A percentile compares a stretch with the other conserved stretches of the same genome.
Conservation (phyloP, 2,797 vertebrate species). For the Sebastes kiyomatsui region DNA sequence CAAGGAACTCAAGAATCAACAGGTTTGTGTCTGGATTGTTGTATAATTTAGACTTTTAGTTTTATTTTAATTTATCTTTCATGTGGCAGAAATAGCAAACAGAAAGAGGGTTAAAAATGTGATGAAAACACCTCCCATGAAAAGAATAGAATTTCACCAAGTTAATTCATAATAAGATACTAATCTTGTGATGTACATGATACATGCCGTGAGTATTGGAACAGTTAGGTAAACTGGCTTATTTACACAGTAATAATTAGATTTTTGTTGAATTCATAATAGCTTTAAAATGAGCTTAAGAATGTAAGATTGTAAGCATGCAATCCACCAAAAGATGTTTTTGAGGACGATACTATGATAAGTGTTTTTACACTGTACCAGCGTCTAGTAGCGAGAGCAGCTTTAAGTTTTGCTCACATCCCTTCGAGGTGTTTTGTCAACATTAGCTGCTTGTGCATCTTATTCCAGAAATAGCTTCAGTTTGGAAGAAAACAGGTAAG, state of each 20-base stretch:
- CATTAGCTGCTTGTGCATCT: constrained; percentile 70
- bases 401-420: background rate
- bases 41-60: background rate
- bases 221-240: background rate
- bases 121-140: background rate
- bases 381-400: no score
- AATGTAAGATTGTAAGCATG: background rate
- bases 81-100: background rate
- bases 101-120: background rate
- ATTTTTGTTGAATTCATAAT: no score
- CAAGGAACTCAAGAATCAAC: constrained; percentile 88
- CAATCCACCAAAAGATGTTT: background rate
- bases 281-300: background rate
- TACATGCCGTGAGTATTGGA: background rate
- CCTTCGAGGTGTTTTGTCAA: background rate
- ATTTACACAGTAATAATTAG: background rate
- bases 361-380: no score
- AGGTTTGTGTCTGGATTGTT: constrained; percentile 79
- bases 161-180: background rate
- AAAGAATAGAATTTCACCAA: background rate
- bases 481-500: constrained; percentile 93
- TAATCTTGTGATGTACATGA: background rate
- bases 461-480: constrained; percentile 92
- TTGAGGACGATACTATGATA: no score
- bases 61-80: background rate